Base-by-base conservation (phyloP, 2,888 invertebrate species). In the Cancer borealis region DNA sequence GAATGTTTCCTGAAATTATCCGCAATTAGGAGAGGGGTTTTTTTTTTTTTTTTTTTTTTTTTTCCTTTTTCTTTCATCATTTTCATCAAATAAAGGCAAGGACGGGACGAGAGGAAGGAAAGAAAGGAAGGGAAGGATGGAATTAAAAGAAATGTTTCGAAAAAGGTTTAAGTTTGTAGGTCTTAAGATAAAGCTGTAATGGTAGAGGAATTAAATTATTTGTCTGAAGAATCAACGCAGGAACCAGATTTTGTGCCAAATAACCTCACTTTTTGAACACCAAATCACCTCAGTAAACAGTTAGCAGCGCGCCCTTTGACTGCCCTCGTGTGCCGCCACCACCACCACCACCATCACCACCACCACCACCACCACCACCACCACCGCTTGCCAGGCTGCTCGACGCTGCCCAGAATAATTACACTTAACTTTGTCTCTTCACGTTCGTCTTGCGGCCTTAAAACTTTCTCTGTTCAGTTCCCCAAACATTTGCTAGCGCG, bases 391-490 rank as follows among this genome's bases (percentile, higher is more conserved):
- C 39, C 39, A 39, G 84, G 84, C 84, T 84, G 84, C 84, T 84
- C 84, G 84, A 39, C 84, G 84, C 39, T 84, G 84, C 14, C 84
- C 84, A 84, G 84, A 39, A 84, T 84, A 84, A 84, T 84, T 84
- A 84, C 39, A 17, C 84, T 84, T 84, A 84, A 84, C 84, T 84
- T 84, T 17, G 39, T 12, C 84, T 84, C 84, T 39, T 84, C 84
- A 84, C 84, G 84, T 84, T 39, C 30, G 84, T 84, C 84, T 84
- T 84, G 39, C 84, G 39, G 84, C 14, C 39, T 84, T 39, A 84
- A 84, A 84, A 84, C 84, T 84, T 84, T 84, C 39, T 84, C 84
- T 84, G 84, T 84, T 84, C 84, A 84, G 73, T n/a, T 84, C 39
- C 84, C 84, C 84, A 84, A 84, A 84, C 84, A 84, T 84, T 84